Percentiles rank a stretch among this genome's conserved stretches.
These are phyloP conservation scores for Stylophora pistillata DNA, from an alignment of 64 coral and sea anemone genomes.

Conservation along the genomic window DNA sequence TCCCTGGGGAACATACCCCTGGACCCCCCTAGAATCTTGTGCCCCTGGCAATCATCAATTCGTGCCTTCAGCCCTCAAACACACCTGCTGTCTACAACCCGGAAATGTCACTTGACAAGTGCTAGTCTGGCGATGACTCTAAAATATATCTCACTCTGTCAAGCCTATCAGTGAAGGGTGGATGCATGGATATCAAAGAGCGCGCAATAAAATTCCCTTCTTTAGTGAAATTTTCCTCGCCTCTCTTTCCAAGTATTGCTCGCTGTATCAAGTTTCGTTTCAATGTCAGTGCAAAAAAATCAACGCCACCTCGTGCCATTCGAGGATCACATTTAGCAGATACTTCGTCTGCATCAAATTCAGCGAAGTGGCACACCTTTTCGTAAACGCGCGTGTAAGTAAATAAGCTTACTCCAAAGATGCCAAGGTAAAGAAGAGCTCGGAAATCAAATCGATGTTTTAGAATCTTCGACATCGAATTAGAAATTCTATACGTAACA, in stretches of 20 bases:
- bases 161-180: constrained; percentile 80
- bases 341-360: constrained; percentile 77
- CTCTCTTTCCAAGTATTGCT: constrained; percentile 58
- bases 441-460: constrained; percentile 18
- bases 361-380: constrained; percentile 58
- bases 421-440: constrained; percentile 29
- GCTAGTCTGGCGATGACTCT: not conserved
- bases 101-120: not conserved
- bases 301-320: constrained; percentile 77
- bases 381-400: constrained; percentile 32
- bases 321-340: constrained; percentile 70
- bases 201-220: constrained; percentile 75
- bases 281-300: constrained; percentile 62
- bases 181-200: constrained; percentile 50
- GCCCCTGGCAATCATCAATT: no score
- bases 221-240: constrained; percentile 60
- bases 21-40: no score
- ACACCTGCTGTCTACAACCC: not conserved
- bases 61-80: no score
- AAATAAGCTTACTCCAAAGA: constrained; percentile 56
- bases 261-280: constrained; percentile 68
- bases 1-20: no score
- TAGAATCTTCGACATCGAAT: constrained; percentile 34
- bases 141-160: constrained; percentile 4
- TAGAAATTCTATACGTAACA: constrained; percentile 69